A percentile compares a stretch with the other conserved stretches of the same genome.
Evolutionary conservation across 2,888 invertebrate genomes (phyloP).

Genomic region (Andricus curvator): DNA sequence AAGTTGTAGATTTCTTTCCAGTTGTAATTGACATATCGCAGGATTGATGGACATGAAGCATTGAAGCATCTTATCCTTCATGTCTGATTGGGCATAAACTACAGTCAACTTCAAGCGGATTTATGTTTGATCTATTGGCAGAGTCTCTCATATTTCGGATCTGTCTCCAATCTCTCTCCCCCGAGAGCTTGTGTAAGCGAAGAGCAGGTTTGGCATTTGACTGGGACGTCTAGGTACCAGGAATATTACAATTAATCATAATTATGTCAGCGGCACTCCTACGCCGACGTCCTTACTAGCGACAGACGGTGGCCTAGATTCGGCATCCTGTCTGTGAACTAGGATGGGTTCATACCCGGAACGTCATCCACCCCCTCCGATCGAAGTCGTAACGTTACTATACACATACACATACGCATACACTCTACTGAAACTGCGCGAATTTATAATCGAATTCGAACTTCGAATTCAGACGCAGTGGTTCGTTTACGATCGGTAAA

Average conservation of each 20-base stretch:
- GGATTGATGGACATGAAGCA: slow-evolving; percentile 29
- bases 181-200: slow-evolving; percentile 30
- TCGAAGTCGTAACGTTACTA: slow-evolving; percentile 33
- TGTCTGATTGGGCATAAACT: slow-evolving; percentile 18
- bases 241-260: slow-evolving; percentile 66
- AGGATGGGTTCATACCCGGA: slow-evolving; percentile 36
- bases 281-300: slow-evolving; percentile 48
- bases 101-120: slow-evolving; percentile 2
- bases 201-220: slow-evolving; percentile 41
- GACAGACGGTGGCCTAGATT: slow-evolving; percentile 60
- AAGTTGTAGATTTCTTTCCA: background rate
- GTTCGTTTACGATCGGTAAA: slow-evolving; percentile 39
- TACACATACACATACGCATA: slow-evolving; percentile 28
- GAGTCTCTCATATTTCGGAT: slow-evolving; percentile 10
- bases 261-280: slow-evolving; percentile 63
- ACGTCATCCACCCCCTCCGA: slow-evolving; percentile 32
- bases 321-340: slow-evolving; percentile 42
- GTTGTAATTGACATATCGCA: background rate
- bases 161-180: background rate
- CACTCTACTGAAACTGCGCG: slow-evolving; percentile 34
- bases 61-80: slow-evolving; percentile 12
- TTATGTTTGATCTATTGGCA: slow-evolving; percentile 21
- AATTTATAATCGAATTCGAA: slow-evolving; percentile 40
- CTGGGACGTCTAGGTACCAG: slow-evolving; percentile 27
- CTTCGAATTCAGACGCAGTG: slow-evolving; percentile 35